Evolutionary conservation across 1,140 invertebrate genomes (phyloP), one percentile per base, ranked within the genome.

Genomic region (Batillaria attramentaria): DNA sequence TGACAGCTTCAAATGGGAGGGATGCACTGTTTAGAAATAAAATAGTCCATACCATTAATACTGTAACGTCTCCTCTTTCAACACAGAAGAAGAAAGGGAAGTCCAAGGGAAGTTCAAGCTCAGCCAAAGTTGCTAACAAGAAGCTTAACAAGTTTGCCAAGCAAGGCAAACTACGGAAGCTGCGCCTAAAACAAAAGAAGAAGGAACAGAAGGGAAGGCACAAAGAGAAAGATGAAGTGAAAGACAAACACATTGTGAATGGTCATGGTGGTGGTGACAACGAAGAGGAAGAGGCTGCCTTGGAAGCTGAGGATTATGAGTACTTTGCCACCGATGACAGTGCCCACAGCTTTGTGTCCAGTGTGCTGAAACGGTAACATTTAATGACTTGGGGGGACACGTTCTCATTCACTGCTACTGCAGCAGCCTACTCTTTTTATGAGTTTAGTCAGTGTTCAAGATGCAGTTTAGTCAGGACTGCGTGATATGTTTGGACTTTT

Each of bases 101-200:
- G 57, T 62, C 73, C 18, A 73, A 73, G 37, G 42, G 77, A 24
- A 87, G 84, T 77, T 75, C 79, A 50, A 89, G 86, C 79, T 57
- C 78, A 16, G 54, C 75, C 16, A 90, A 90, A 78, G 77, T 89
- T 20, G 81, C 85, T 42, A 90, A 89, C 80, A 90, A 89, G 82
- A 85, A 79, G 31, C 76, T 82, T 16, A 89, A 85, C 72, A 87
- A 86, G 66, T 82, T 89, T 57, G 88, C 85, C 68, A 90, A 89
- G 79, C 87, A 87, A 80, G 89, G 89, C 20, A 89, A 89, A 79
- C 80, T 89, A 20, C 86, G 86, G 50, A 85, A 86, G 50, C 72
- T 60, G 20, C 42, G 78, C 24, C 75, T 84, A 60, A 84, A 85
- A 70, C 81, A 84, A 68, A 85, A 83, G 65, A 84, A 86, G 50